Evolutionary conservation across 53 echinoderm and acorn worm species (phyloP).

Genomic region (Henricia sp.): DNA sequence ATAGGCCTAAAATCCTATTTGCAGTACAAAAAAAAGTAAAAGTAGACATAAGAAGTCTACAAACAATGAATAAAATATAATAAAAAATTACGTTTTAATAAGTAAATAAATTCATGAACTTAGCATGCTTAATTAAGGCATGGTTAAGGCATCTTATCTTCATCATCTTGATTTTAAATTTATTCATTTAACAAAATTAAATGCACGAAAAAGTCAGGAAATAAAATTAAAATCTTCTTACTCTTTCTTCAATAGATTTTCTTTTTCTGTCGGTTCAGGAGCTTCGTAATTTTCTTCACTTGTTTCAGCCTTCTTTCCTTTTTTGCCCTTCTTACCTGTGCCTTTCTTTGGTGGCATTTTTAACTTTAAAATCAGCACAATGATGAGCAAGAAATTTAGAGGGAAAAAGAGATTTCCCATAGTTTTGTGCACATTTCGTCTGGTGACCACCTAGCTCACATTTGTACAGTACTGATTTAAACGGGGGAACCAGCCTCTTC

Average conservation of each 20-base stretch:
- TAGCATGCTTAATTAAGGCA: no score
- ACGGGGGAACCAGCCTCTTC: slow-evolving; percentile 28
- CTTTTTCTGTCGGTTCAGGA: slow-evolving; percentile 94
- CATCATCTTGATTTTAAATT: no score
- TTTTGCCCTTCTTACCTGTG: slow-evolving; percentile 80
- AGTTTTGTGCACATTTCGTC: background rate
- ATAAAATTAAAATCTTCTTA: slow-evolving; percentile 51
- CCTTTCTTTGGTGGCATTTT: slow-evolving; percentile 96
- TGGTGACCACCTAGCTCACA: background rate
- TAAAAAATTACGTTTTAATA: no score
- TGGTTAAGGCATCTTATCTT: no score
- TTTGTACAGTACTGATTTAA: background rate
- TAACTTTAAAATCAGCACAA: background rate
- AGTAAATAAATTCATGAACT: no score
- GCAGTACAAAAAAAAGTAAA: no score
- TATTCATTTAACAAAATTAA: no score
- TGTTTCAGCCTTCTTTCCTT: slow-evolving; percentile 73
- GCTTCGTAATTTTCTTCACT: slow-evolving; percentile 77
- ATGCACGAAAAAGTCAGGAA: background rate
- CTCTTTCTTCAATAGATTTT: slow-evolving; percentile 87
- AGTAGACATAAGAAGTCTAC: no score
- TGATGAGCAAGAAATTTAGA: background rate
- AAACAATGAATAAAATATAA: no score
- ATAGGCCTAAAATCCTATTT: no score
- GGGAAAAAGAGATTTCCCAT: background rate